These are phyloP conservation scores for Emmelina monodactyla DNA, from an alignment of 2,888 invertebrate species.

Conservation along the genomic window DNA sequence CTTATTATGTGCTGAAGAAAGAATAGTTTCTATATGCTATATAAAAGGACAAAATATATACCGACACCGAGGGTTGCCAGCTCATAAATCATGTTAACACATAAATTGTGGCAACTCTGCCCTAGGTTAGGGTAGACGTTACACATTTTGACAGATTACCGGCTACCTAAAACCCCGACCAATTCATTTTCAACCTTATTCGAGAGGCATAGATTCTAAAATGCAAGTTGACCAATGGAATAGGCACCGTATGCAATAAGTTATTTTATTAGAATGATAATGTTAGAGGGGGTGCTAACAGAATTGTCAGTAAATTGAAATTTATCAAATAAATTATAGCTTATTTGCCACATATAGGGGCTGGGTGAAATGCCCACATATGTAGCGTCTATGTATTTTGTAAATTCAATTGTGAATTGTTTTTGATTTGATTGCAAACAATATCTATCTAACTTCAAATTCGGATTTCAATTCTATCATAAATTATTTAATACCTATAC, in stretches of 20 bases:
- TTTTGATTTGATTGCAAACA: too few species aligned
- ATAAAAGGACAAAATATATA: too few species aligned
- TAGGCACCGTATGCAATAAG: slow-evolving; percentile 15
- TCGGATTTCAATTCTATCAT: too few species aligned
- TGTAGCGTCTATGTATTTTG: too few species aligned
- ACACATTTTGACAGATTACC: slow-evolving; percentile 23
- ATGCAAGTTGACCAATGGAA: slow-evolving; percentile 6
- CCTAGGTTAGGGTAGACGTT: slow-evolving; percentile 21
- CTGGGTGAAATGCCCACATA: too few species aligned
- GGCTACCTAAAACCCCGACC: neutral
- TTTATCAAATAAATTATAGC: slow-evolving; percentile 60
- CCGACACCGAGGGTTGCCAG: slow-evolving; percentile 40
- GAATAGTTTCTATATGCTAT: too few species aligned
- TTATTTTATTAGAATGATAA: slow-evolving; percentile 23
- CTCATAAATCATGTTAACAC: slow-evolving; percentile 38
- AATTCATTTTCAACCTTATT: slow-evolving; percentile 1
- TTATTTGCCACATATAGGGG: slow-evolving; percentile 24
- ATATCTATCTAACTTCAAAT: too few species aligned
- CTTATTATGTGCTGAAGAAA: too few species aligned
- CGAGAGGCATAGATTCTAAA: neutral
- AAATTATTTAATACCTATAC: too few species aligned
- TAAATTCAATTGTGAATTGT: too few species aligned
- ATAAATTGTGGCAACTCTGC: slow-evolving; percentile 15
- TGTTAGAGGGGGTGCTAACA: slow-evolving; percentile 15
- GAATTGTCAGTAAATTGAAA: slow-evolving; percentile 44